Percentiles rank a stretch among this genome's conserved stretches.
phyloP scores from a whole-genome alignment of 2,113 vertebrate species.

The Gymnorhina tibicen region DNA sequence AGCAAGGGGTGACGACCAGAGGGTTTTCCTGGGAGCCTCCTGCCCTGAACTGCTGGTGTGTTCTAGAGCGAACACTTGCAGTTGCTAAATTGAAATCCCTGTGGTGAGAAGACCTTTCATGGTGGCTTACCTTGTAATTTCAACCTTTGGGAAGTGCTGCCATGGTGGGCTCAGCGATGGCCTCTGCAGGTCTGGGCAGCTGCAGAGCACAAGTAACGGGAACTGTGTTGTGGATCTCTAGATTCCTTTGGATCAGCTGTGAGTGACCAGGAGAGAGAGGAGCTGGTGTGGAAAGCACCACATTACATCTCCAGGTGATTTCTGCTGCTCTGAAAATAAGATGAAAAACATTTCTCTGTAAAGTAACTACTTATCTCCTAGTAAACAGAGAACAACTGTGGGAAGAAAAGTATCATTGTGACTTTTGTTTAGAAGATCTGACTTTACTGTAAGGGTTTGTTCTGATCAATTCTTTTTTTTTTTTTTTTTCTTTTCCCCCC shows the following conservation, averaged over 20 bases:
- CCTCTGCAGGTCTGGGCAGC: not conserved
- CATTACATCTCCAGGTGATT: not conserved
- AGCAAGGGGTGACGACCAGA: not conserved
- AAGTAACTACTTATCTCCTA: not conserved
- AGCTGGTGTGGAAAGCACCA: not conserved
- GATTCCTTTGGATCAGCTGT: not conserved
- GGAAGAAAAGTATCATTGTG: not conserved
- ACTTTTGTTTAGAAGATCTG: not conserved
- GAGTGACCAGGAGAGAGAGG: not conserved
- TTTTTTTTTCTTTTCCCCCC: too few relatives aligned
- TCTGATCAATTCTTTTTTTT: not conserved
- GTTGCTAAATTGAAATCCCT: not conserved
- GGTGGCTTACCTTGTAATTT: not conserved
- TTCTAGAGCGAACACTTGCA: not conserved
- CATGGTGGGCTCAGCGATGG: fast-evolving
- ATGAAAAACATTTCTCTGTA: not conserved
- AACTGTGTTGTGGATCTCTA: fast-evolving
- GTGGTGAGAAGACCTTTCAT: not conserved
- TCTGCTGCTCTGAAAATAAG: not conserved
- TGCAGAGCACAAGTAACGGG: fast-evolving
- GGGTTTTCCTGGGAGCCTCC: not conserved
- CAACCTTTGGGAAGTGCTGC: not conserved
- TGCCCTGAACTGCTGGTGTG: not conserved
- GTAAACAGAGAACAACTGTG: not conserved
- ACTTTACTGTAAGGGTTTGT: not conserved